Conservation (phyloP, 2,113 vertebrate species). For the Orthonyx spaldingii region DNA sequence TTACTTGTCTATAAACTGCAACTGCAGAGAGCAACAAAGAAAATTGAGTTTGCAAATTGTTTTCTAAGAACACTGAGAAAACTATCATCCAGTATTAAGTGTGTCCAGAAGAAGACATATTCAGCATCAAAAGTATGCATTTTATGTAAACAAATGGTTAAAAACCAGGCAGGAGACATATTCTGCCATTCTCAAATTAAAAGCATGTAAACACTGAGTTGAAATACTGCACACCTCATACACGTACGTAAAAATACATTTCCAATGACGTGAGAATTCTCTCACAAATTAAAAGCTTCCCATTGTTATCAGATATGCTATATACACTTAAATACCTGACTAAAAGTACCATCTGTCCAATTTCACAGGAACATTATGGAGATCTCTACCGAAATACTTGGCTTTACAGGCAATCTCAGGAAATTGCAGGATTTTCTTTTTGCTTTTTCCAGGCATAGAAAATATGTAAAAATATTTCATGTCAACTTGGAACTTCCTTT, state of each 20-base stretch:
- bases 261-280: background rate
- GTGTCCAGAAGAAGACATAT: background rate
- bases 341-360: background rate
- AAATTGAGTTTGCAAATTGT: background rate
- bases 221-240: background rate
- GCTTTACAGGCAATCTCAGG: background rate
- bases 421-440: background rate
- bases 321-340: background rate
- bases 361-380: background rate
- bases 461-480: background rate
- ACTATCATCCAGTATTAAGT: background rate
- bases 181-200: background rate
- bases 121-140: background rate
- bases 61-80: background rate
- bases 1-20: background rate
- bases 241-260: background rate
- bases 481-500: background rate
- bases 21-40: background rate
- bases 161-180: background rate
- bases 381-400: background rate
- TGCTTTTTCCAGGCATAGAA: background rate
- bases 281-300: background rate
- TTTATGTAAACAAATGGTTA: background rate
- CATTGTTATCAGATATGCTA: background rate
- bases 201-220: background rate